phyloP scores from a whole-genome alignment of 1,140 invertebrate species.

The Lutraria rhynchaena region DNA sequence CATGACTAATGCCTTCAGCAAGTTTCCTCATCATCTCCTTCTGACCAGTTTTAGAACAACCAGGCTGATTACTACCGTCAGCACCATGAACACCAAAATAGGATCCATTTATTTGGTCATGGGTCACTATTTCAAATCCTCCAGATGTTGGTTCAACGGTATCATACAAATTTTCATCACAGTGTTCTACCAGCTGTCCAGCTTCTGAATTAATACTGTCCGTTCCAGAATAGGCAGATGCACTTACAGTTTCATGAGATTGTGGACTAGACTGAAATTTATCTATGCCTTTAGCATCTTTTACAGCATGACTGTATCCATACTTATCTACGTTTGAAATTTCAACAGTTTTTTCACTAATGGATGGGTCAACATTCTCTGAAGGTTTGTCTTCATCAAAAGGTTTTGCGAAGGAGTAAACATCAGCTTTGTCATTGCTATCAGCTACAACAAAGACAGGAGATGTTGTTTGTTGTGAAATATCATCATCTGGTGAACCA shows the following conservation, averaged over 20 bases:
- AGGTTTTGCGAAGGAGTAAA: conserved; percentile 5
- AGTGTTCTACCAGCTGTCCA: not conserved
- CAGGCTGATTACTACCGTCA: not conserved
- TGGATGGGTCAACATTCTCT: not conserved
- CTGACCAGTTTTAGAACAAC: not conserved
- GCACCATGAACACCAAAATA: not conserved
- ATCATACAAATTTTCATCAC: conserved; percentile 39
- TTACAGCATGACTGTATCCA: not conserved
- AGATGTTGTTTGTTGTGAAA: no score
- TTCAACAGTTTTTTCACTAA: not conserved
- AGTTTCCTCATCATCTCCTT: conserved; percentile 6
- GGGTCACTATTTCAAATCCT: conserved; percentile 23
- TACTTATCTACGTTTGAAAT: not conserved
- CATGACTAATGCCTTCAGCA: conserved; percentile 7
- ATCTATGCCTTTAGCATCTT: not conserved
- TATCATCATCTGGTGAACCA: no score
- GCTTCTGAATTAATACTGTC: not conserved
- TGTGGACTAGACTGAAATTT: not conserved
- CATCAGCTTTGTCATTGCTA: no score
- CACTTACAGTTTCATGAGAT: not conserved
- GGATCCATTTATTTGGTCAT: conserved; percentile 6
- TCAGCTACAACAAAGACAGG: no score
- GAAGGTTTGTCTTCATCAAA: not conserved
- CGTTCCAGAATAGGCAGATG: not conserved
- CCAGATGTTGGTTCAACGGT: not conserved